Percentiles rank a stretch among this genome's conserved stretches.
phyloP scores from a whole-genome alignment of 1,140 invertebrate species.

The Lasioglossum baleicum region DNA sequence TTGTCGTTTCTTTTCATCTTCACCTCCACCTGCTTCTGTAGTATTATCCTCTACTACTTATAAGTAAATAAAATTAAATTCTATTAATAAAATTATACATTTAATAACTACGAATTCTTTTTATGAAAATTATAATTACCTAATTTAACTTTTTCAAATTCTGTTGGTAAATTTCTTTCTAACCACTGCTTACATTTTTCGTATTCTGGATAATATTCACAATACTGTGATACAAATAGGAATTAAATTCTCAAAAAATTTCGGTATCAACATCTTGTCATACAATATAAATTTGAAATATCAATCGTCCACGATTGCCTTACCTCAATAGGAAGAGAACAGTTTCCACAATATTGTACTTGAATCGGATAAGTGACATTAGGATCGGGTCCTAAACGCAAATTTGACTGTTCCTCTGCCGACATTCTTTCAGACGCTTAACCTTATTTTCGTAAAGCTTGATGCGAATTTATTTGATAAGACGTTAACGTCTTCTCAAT shows the following conservation, averaged over 20 bases:
- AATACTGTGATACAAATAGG: slow-evolving; percentile 86
- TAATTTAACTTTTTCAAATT: slow-evolving; percentile 93
- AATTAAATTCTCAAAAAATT: slow-evolving; percentile 12
- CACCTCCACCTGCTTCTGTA: slow-evolving; percentile 85
- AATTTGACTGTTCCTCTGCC: slow-evolving; percentile 65
- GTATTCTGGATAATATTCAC: slow-evolving; percentile 98
- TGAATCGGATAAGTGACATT: slow-evolving; percentile 89
- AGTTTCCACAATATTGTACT: slow-evolving; percentile 96
- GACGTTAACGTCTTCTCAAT: too few species aligned
- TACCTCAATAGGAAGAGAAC: slow-evolving; percentile 94
- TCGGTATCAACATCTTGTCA: not conserved
- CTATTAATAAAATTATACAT: too few species aligned
- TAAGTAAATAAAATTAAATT: too few species aligned
- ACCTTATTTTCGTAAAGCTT: slow-evolving; percentile 32
- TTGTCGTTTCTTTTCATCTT: slow-evolving; percentile 96
- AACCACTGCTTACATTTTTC: slow-evolving; percentile 99
- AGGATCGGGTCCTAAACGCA: slow-evolving; percentile 79
- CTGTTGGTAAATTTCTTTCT: slow-evolving; percentile 94
- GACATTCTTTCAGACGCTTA: slow-evolving; percentile 69
- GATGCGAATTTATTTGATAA: not conserved
- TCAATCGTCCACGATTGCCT: slow-evolving; percentile 38
- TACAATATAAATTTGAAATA: not conserved
- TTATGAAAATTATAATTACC: slow-evolving; percentile 80
- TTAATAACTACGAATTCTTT: too few species aligned
- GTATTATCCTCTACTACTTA: slow-evolving; percentile 79